Conservation (phyloP, 2,888 invertebrate species). For the Pseudanteris insignis region DNA sequence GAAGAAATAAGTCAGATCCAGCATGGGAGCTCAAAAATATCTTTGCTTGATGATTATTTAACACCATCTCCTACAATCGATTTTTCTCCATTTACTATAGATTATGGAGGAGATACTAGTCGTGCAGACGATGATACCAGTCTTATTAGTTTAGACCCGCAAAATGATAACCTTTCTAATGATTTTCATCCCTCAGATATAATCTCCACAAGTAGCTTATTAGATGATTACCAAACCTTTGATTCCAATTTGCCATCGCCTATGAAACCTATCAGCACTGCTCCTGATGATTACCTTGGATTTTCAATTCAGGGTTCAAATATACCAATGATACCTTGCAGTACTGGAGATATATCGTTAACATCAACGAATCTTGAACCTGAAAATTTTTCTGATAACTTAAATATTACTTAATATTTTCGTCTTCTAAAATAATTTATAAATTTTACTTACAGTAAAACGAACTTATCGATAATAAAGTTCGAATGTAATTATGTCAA, state of each 20-base stretch:
- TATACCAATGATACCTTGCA: slow-evolving; percentile 75
- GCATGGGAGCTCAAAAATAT: slow-evolving; percentile 48
- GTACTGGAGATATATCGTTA: slow-evolving; percentile 69
- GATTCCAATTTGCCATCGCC: slow-evolving; percentile 59
- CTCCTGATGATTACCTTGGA: slow-evolving; percentile 71
- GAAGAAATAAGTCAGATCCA: slow-evolving; percentile 39
- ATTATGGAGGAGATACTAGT: slow-evolving; percentile 57
- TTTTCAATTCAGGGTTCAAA: slow-evolving; percentile 72
- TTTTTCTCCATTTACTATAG: slow-evolving; percentile 60
- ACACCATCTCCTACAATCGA: slow-evolving; percentile 64
- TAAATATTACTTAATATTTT: too few species aligned
- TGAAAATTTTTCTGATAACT: slow-evolving; percentile 53
- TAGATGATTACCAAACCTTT: slow-evolving; percentile 53
- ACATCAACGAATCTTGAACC: slow-evolving; percentile 51
- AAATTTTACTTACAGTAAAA: too few species aligned
- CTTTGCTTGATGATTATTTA: slow-evolving; percentile 57
- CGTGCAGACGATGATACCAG: slow-evolving; percentile 62
- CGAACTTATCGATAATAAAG: too few species aligned
- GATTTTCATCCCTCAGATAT: slow-evolving; percentile 51
- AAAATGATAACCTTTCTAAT: slow-evolving; percentile 53
- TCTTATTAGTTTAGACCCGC: slow-evolving; percentile 62
- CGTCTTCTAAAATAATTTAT: too few species aligned
- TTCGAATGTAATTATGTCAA: background rate
- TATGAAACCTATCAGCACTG: slow-evolving; percentile 64
- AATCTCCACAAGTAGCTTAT: slow-evolving; percentile 50